These are phyloP conservation scores for Caenorhabditis sulstoni DNA, from an alignment of 2,888 invertebrate genomes.

Conservation along the genomic window DNA sequence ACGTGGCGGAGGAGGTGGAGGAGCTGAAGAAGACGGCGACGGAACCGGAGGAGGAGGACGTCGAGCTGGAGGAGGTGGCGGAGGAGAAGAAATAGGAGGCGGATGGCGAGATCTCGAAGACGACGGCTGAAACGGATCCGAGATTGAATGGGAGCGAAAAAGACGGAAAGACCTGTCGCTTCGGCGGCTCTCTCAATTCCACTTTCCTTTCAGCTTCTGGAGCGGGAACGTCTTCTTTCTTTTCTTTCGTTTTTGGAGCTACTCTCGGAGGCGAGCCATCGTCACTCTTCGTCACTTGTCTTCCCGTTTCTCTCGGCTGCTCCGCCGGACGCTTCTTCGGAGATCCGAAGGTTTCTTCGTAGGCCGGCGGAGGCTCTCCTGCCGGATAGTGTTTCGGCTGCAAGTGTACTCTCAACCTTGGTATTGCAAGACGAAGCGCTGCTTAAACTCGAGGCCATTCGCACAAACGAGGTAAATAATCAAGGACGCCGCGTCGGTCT, in stretches of 20 bases:
- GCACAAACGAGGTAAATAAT: too few relatives aligned
- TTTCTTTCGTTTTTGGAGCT: too few relatives aligned
- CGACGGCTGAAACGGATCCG: background rate
- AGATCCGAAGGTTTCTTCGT: background rate
- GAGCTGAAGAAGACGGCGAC: background rate
- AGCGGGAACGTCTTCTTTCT: background rate
- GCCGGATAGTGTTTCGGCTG: background rate
- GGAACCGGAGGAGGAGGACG: background rate
- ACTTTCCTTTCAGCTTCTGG: background rate
- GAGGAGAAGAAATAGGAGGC: background rate
- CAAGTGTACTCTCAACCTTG: background rate
- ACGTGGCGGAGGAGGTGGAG: constrained; percentile 12
- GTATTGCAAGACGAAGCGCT: too few relatives aligned
- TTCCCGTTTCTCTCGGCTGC: too few relatives aligned
- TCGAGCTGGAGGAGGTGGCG: background rate
- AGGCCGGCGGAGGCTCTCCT: background rate
- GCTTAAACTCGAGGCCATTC: too few relatives aligned
- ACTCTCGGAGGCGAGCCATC: too few relatives aligned
- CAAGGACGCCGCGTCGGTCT: too few relatives aligned
- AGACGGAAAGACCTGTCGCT: background rate
- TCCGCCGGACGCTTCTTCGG: background rate
- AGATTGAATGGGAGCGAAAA: background rate
- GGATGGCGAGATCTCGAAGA: background rate
- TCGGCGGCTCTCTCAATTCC: background rate
- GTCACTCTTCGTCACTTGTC: too few relatives aligned